Conservation (phyloP, 2,797 vertebrate genomes). For the Syngnathus rostellatus region DNA sequence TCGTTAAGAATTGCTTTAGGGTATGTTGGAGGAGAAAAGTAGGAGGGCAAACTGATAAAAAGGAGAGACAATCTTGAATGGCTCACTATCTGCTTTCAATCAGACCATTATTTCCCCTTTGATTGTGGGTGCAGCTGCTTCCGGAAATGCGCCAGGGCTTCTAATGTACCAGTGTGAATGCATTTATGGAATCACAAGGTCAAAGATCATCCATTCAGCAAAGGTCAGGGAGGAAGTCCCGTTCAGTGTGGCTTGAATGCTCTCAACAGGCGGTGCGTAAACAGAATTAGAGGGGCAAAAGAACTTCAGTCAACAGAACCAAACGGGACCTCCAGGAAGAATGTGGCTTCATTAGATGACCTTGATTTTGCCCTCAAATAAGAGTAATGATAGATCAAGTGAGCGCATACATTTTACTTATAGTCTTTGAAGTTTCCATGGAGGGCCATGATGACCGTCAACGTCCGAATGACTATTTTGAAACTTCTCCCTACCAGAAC, state of each 20-base stretch:
- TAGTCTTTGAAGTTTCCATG: too few relatives aligned
- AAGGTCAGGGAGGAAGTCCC: conserved; percentile 49
- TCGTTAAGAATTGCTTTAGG: background rate
- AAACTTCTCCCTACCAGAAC: conserved; percentile 27
- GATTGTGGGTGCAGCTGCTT: conserved; percentile 26
- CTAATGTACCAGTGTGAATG: conserved; percentile 11
- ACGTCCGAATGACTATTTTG: background rate
- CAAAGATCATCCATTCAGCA: conserved; percentile 34
- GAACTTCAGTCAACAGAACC: conserved; percentile 26
- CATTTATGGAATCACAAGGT: conserved; percentile 25
- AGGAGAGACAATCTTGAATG: conserved; percentile 9
- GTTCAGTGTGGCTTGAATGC: conserved; percentile 33
- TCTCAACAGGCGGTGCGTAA: conserved; percentile 39
- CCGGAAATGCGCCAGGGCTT: conserved; percentile 20
- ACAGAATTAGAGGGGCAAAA: conserved; percentile 48
- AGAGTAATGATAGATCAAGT: too few relatives aligned
- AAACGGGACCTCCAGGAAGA: conserved; percentile 1
- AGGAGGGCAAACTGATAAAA: conserved; percentile 4
- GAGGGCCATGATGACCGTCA: too few relatives aligned
- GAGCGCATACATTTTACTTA: background rate
- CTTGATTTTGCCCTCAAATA: too few relatives aligned
- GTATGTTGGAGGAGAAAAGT: background rate
- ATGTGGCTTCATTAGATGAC: background rate
- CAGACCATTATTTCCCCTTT: conserved; percentile 14
- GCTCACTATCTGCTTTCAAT: conserved; percentile 15